These are phyloP conservation scores for Psilopsiagon aymara DNA, from an alignment of 2,113 vertebrate genomes.

Conservation along the genomic window DNA sequence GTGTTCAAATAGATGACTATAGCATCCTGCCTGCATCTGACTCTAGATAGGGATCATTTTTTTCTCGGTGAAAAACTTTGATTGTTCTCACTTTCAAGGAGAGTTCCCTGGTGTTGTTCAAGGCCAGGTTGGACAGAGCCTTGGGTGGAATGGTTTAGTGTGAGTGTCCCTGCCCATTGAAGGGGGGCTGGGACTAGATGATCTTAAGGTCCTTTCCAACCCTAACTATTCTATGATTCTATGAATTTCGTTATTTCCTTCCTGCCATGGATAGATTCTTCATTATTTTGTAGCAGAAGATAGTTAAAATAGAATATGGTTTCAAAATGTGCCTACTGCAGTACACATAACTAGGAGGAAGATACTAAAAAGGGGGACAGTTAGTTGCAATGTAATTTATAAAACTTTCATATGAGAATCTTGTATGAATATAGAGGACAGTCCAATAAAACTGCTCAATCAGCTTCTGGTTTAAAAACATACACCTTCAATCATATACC, in stretches of 20 bases:
- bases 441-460: background rate
- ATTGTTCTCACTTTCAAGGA: background rate
- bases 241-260: background rate
- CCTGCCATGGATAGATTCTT: background rate
- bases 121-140: no score
- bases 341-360: background rate
- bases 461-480: background rate
- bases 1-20: background rate
- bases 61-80: fast-evolving
- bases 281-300: background rate
- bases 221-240: no score
- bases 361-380: background rate
- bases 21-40: background rate
- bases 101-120: no score
- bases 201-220: no score
- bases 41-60: background rate
- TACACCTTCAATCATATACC: background rate
- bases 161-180: no score
- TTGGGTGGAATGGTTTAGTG: no score
- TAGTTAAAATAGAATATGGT: background rate
- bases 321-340: background rate
- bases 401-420: background rate
- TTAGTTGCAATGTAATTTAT: background rate
- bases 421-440: background rate
- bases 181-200: no score